These are phyloP conservation scores for Drymonia ruficornis DNA, from an alignment of 2,888 invertebrate species.

Conservation along the genomic window DNA sequence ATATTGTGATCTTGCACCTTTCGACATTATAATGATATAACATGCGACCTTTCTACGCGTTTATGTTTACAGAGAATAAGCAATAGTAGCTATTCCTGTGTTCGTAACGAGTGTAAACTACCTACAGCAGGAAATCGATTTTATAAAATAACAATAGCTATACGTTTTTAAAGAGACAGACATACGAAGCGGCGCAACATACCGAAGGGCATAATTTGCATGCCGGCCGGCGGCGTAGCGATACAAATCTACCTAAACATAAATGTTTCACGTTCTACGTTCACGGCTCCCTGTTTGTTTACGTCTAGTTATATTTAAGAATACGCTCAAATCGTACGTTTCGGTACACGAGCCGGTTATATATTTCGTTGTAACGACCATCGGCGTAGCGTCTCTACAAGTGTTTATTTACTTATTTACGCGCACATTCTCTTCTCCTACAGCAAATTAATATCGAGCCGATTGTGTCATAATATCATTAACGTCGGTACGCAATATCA, in stretches of 20 bases:
- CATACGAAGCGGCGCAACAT: not conserved
- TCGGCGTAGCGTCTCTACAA: conserved; percentile 61
- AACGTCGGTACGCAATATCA: conserved; percentile 40
- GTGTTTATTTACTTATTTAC: conserved; percentile 76
- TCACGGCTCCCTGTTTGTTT: conserved; percentile 30
- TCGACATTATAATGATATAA: too few relatives aligned
- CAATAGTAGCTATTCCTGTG: too few relatives aligned
- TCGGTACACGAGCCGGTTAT: conserved; percentile 13
- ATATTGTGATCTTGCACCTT: too few relatives aligned
- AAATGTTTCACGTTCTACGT: conserved; percentile 13
- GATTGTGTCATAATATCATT: conserved; percentile 46
- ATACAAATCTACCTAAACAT: conserved; percentile 7
- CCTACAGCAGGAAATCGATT: not conserved
- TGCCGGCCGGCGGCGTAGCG: conserved; percentile 8
- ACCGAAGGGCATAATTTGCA: conserved; percentile 7
- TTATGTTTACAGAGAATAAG: too few relatives aligned
- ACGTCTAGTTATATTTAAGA: conserved; percentile 30
- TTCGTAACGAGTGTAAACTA: too few relatives aligned
- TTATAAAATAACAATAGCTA: not conserved
- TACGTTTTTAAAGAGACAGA: not conserved
- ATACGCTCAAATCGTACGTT: conserved; percentile 25
- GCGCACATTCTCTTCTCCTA: conserved; percentile 32
- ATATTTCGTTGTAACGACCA: conserved; percentile 15
- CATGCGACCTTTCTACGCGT: too few relatives aligned
- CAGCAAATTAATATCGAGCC: conserved; percentile 37